Evolutionary conservation across 1,140 invertebrate species (phyloP), one percentile per base, ranked within the genome.

Genomic region (Campoletis sonorensis): DNA sequence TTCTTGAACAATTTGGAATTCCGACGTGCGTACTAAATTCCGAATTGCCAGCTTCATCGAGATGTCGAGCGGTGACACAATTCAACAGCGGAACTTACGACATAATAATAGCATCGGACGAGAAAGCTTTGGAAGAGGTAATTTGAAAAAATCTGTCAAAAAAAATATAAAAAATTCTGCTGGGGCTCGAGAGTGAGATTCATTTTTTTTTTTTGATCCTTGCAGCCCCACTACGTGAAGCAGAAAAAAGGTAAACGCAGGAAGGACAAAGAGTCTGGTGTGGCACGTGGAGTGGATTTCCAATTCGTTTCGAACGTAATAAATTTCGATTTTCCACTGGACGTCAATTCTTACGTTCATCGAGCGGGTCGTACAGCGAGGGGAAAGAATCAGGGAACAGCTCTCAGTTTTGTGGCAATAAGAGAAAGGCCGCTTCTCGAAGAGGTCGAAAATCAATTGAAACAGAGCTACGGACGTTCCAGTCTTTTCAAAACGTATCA

Each of bases 91-190:
- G 98, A 68, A 92, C 96, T 33, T 99, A 99, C 92, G 97, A 99
- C 88, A 97, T 98, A 82, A 99, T 99, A 79, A 97, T 99, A 86
- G 98, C 98, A 18, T 98, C 98, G 0, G 99, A 99, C 93, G 98
- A 99, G 90, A 96, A 96, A 84, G 92, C 95, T 27, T 90, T 98
- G 54, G 96, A 97, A 89, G 94, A 95, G 82, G 90, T 90, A 45
- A 45, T 45, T 10, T 1, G 18, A n/a, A 58, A 58, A 58, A n/a
- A 58, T 21, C 54, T 58, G 3, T 33, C 30, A 10, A 1, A 45
- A 8, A 45, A 45, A 1, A 5, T 45, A 13, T 4, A 45, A 11
- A 45, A 45, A 0, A 45, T 45, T n/a, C n/a, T n/a, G n/a, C n/a
- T n/a, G n/a, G n/a, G n/a, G n/a, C n/a, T n/a, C n/a, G n/a, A n/a